phyloP scores from a whole-genome alignment of 2,113 vertebrate species.

The Crotalus helleri region DNA sequence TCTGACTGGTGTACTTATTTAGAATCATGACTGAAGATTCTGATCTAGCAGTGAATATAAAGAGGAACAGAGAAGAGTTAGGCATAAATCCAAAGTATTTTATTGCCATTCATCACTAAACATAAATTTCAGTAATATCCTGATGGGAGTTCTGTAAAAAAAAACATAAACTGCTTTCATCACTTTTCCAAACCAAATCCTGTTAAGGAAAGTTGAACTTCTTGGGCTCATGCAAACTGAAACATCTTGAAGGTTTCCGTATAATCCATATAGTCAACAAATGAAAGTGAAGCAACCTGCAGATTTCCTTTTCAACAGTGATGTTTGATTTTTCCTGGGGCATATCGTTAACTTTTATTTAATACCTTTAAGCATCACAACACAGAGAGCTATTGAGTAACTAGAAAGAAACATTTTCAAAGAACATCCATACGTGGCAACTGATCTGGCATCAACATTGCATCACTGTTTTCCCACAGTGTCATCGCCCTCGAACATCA shows the following conservation, averaged over 20 bases:
- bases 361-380: neutral
- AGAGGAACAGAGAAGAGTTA: neutral
- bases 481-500: neutral
- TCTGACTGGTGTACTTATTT: neutral
- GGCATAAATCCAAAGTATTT: neutral
- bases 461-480: neutral
- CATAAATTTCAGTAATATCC: neutral
- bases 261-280: neutral
- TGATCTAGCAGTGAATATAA: neutral
- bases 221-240: neutral
- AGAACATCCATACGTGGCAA: neutral
- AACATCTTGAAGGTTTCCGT: neutral
- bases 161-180: neutral
- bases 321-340: neutral
- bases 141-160: neutral
- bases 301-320: neutral
- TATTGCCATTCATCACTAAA: neutral
- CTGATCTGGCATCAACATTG: neutral
- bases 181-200: neutral
- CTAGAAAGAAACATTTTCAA: neutral
- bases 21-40: neutral
- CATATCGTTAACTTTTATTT: neutral
- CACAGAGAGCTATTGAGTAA: neutral
- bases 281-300: neutral
- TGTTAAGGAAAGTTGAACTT: neutral